phyloP scores from a whole-genome alignment of 2,888 invertebrate species.

The Hipparchia semele region DNA sequence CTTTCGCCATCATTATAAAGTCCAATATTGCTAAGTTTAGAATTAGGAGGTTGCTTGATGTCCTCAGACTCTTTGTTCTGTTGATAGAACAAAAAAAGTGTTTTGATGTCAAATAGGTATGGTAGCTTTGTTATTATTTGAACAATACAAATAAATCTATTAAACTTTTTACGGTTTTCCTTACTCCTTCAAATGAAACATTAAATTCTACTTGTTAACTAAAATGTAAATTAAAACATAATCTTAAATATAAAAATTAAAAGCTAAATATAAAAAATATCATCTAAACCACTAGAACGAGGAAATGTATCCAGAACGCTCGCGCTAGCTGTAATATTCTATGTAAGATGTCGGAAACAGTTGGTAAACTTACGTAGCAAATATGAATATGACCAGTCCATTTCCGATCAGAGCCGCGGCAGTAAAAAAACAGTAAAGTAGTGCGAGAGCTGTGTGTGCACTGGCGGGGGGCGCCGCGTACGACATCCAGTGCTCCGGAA shows the following conservation, averaged over 20 bases:
- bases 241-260: too few relatives aligned
- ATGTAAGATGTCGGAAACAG: too few relatives aligned
- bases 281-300: too few relatives aligned
- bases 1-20: slow-evolving; percentile 94
- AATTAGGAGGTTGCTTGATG: slow-evolving; percentile 93
- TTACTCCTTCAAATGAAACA: too few relatives aligned
- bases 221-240: too few relatives aligned
- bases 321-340: too few relatives aligned
- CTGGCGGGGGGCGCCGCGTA: slow-evolving; percentile 92
- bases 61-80: slow-evolving; percentile 88
- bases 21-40: slow-evolving; percentile 92
- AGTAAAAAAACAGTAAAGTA: slow-evolving; percentile 90
- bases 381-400: slow-evolving; percentile 93
- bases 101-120: background rate
- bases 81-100: slow-evolving; percentile 6
- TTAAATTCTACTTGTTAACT: too few relatives aligned
- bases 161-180: too few relatives aligned
- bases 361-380: slow-evolving; percentile 85
- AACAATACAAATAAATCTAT: too few relatives aligned
- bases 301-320: too few relatives aligned
- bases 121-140: too few relatives aligned
- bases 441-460: slow-evolving; percentile 90
- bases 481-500: slow-evolving; percentile 92
- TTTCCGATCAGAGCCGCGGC: slow-evolving; percentile 90
- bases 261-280: too few relatives aligned